Percentiles rank a stretch among this genome's conserved stretches.
phyloP scores from a whole-genome alignment of 2,888 invertebrate genomes.

The Andrena chrysosceles region DNA sequence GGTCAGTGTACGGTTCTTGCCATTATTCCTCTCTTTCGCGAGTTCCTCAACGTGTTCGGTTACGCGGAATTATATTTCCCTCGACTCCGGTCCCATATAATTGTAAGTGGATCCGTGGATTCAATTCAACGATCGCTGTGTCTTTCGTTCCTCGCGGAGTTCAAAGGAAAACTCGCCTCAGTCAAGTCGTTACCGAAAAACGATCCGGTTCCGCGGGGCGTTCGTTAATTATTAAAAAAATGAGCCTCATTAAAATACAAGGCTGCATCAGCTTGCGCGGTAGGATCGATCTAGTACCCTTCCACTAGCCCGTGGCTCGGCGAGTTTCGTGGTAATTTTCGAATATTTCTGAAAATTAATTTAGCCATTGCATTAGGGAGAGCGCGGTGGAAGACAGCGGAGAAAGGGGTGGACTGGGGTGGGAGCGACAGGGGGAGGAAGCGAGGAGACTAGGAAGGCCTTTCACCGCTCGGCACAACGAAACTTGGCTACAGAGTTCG shows the following conservation, averaged over 20 bases:
- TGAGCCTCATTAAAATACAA: constrained; percentile 40
- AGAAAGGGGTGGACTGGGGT: not conserved
- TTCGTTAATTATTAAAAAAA: constrained; percentile 45
- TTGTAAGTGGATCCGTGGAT: too few relatives aligned
- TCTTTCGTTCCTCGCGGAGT: not conserved
- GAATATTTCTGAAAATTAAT: constrained; percentile 61
- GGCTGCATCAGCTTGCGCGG: constrained; percentile 15
- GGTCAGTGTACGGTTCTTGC: too few relatives aligned
- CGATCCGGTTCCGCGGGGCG: constrained; percentile 2
- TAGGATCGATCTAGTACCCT: constrained; percentile 28
- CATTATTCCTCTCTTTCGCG: too few relatives aligned
- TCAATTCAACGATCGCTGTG: not conserved
- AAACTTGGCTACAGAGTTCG: constrained; percentile 55
- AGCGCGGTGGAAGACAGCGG: not conserved
- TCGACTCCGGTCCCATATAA: too few relatives aligned
- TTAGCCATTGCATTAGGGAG: constrained; percentile 22
- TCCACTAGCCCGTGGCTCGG: not conserved
- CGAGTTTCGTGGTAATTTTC: constrained; percentile 50
- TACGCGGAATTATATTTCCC: too few relatives aligned
- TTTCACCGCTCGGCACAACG: constrained; percentile 37
- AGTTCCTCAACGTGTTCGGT: too few relatives aligned
- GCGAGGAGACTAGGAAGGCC: constrained; percentile 9
- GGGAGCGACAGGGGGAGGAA: not conserved
- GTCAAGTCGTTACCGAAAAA: not conserved
- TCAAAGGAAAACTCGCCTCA: not conserved